phyloP scores from a whole-genome alignment of 2,888 invertebrate species.

The Temnothorax unifasciatus region DNA sequence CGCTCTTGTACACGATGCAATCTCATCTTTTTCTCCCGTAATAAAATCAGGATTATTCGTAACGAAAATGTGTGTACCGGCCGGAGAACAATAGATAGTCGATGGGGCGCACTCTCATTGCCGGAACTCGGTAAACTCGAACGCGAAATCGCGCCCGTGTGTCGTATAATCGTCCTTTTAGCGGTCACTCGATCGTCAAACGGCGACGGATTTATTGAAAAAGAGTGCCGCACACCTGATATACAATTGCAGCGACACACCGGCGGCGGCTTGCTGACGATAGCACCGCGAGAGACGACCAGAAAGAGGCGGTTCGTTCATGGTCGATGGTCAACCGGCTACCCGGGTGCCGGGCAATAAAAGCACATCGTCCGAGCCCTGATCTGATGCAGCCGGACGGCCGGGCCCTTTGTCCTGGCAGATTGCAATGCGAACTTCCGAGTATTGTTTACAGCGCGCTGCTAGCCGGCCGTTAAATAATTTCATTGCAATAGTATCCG shows the following conservation, averaged over 20 bases:
- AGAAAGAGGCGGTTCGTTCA: slow-evolving; percentile 62
- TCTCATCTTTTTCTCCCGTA: slow-evolving; percentile 28
- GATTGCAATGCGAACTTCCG: slow-evolving; percentile 69
- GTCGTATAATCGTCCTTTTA: slow-evolving; percentile 30
- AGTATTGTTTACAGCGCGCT: slow-evolving; percentile 68
- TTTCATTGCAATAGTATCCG: slow-evolving; percentile 61
- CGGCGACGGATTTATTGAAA: slow-evolving; percentile 46
- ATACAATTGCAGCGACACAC: slow-evolving; percentile 51
- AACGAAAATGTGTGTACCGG: slow-evolving; percentile 24
- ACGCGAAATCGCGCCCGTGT: slow-evolving; percentile 3
- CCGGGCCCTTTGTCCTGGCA: slow-evolving; percentile 63
- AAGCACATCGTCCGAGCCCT: slow-evolving; percentile 53
- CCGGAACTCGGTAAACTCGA: not conserved
- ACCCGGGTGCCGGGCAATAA: slow-evolving; percentile 63
- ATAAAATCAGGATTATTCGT: slow-evolving; percentile 43
- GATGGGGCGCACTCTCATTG: not conserved
- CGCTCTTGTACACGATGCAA: not conserved
- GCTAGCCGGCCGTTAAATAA: slow-evolving; percentile 65
- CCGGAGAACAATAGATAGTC: slow-evolving; percentile 25
- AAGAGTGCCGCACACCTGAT: slow-evolving; percentile 46
- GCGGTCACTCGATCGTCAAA: slow-evolving; percentile 39
- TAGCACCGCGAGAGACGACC: slow-evolving; percentile 42
- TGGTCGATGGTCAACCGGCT: slow-evolving; percentile 47
- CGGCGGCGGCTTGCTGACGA: slow-evolving; percentile 38
- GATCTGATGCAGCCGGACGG: slow-evolving; percentile 19